Percentiles rank a stretch among this genome's conserved stretches.
phyloP scores from a whole-genome alignment of 2,888 invertebrate genomes.

The Lucinisca nassula region DNA sequence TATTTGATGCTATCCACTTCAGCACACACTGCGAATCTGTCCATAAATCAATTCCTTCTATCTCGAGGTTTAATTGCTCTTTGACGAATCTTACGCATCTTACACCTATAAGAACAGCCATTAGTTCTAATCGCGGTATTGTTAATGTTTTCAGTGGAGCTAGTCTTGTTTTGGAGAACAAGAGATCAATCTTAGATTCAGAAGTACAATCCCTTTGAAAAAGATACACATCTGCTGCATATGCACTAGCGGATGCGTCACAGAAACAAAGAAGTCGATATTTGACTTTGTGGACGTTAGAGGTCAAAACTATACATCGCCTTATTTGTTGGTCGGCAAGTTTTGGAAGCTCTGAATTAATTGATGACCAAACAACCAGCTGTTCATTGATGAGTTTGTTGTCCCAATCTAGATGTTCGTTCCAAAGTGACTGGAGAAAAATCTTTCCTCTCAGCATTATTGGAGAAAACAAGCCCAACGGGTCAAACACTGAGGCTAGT shows the following conservation, averaged over 20 bases:
- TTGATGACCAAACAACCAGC: neutral
- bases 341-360: neutral
- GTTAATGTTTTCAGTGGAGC: neutral
- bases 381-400: neutral
- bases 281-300: neutral
- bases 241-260: conserved; percentile 5
- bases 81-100: neutral
- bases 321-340: neutral
- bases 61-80: neutral
- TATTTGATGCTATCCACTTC: neutral
- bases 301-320: neutral
- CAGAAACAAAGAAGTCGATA: neutral
- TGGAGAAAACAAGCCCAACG: neutral
- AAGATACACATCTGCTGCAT: too few relatives aligned
- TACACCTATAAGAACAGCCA: conserved; percentile 1
- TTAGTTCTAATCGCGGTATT: conserved; percentile 7
- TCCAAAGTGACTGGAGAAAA: conserved; percentile 15
- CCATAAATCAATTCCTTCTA: neutral
- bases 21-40: conserved; percentile 5
- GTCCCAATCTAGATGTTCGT: conserved; percentile 11
- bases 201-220: neutral
- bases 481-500: neutral
- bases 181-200: neutral
- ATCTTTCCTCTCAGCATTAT: neutral
- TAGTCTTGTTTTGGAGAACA: conserved; percentile 18